These are phyloP conservation scores for Papilio polyxenes DNA, from an alignment of 1,140 invertebrate species.

Conservation along the genomic window DNA sequence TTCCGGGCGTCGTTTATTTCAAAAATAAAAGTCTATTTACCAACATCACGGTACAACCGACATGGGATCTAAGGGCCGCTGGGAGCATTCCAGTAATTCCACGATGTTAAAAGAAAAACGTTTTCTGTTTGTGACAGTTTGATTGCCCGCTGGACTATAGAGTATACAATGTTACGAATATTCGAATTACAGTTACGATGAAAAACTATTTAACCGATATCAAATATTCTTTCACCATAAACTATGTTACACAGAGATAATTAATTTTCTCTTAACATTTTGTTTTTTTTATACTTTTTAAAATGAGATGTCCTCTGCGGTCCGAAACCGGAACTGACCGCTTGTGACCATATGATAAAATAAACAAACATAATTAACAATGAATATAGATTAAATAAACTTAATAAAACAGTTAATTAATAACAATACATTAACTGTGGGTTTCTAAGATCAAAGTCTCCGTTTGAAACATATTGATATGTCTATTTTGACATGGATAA, in stretches of 20 bases:
- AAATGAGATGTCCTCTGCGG: too few relatives aligned
- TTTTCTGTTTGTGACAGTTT: conserved; percentile 6
- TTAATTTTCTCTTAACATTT: too few relatives aligned
- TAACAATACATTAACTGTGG: not conserved
- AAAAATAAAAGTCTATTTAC: not conserved
- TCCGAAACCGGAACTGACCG: too few relatives aligned
- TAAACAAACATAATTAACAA: too few relatives aligned
- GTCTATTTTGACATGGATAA: too few relatives aligned
- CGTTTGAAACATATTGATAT: too few relatives aligned
- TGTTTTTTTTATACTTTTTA: too few relatives aligned
- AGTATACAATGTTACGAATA: not conserved
- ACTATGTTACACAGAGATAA: too few relatives aligned
- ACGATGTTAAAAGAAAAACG: not conserved
- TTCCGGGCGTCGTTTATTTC: not conserved
- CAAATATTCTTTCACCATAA: too few relatives aligned
- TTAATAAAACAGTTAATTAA: not conserved
- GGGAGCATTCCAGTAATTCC: not conserved
- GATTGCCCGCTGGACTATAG: not conserved
- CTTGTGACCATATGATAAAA: too few relatives aligned
- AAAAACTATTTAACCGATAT: too few relatives aligned
- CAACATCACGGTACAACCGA: not conserved
- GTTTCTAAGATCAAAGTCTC: too few relatives aligned
- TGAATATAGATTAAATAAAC: not conserved
- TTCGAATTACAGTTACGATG: not conserved
- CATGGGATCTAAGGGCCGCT: not conserved